phyloP scores from a whole-genome alignment of 2,113 vertebrate genomes.

The Cyanoliseus patagonus region DNA sequence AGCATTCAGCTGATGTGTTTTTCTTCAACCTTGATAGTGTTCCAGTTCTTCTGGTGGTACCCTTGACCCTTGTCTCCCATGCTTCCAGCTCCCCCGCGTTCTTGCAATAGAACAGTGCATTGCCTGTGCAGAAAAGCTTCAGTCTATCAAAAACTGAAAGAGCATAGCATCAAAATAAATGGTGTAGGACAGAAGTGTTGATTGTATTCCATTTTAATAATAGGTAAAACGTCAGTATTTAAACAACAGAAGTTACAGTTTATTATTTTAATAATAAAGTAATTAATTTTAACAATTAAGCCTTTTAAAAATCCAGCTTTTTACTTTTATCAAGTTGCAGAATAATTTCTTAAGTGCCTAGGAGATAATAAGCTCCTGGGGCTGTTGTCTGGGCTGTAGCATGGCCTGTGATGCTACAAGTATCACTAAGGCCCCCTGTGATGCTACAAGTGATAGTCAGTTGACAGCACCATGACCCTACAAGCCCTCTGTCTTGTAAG shows the following conservation, averaged over 20 bases:
- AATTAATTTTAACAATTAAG: not conserved
- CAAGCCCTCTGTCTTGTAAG: not conserved
- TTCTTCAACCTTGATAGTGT: not conserved
- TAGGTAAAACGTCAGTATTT: not conserved
- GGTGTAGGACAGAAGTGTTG: not conserved
- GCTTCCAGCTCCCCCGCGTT: not conserved
- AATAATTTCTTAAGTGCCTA: not conserved
- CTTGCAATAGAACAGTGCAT: not conserved
- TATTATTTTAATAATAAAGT: not conserved
- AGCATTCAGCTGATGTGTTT: not conserved
- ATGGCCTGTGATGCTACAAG: not conserved
- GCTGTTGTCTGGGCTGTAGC: not conserved
- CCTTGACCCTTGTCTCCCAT: not conserved
- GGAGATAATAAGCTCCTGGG: not conserved
- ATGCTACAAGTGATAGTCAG: not conserved
- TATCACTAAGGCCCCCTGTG: too few relatives aligned
- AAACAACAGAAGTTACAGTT: not conserved
- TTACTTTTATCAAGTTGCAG: not conserved
- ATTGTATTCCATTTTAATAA: not conserved
- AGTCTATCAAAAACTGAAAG: not conserved
- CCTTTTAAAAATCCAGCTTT: not conserved
- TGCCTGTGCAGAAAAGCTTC: not conserved
- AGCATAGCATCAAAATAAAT: not conserved
- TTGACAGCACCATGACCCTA: not conserved
- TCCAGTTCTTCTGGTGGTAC: not conserved